phyloP scores from a whole-genome alignment of 2,113 vertebrate species.

The Sprattus sprattus region DNA sequence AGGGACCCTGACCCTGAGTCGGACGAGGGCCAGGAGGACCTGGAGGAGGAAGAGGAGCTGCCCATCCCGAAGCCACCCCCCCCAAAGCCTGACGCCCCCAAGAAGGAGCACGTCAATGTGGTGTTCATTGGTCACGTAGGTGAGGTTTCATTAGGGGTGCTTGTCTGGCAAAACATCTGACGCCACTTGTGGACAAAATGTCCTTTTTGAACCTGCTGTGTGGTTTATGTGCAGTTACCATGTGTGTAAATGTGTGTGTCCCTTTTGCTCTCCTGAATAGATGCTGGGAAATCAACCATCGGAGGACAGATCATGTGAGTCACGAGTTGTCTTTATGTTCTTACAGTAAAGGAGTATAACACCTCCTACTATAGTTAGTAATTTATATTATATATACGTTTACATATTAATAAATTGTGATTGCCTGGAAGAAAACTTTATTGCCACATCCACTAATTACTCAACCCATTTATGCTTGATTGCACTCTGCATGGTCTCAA shows the following conservation, averaged over 20 bases:
- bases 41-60: slow-evolving; percentile 96
- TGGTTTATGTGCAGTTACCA: background rate
- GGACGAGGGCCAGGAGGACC: slow-evolving; percentile 77
- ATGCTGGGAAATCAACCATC: slow-evolving; percentile 98
- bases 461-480: no score
- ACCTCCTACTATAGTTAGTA: background rate
- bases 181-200: background rate
- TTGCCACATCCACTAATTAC: no score
- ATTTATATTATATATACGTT: no score
- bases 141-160: slow-evolving; percentile 60
- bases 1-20: slow-evolving; percentile 58
- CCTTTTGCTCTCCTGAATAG: slow-evolving; percentile 57
- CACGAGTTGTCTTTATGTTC: background rate
- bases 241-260: background rate
- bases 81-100: slow-evolving; percentile 85
- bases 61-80: slow-evolving; percentile 84
- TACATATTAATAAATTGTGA: no score
- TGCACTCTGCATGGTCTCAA: no score
- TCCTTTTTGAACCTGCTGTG: background rate
- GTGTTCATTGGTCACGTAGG: slow-evolving; percentile 98
- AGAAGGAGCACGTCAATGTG: slow-evolving; percentile 97
- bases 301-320: slow-evolving; percentile 99
- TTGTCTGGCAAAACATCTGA: background rate
- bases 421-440: no score
- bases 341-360: no score